Evolutionary conservation across 2,113 vertebrate genomes (phyloP).

Genomic region (Stomatorhinus ivindoensis): DNA sequence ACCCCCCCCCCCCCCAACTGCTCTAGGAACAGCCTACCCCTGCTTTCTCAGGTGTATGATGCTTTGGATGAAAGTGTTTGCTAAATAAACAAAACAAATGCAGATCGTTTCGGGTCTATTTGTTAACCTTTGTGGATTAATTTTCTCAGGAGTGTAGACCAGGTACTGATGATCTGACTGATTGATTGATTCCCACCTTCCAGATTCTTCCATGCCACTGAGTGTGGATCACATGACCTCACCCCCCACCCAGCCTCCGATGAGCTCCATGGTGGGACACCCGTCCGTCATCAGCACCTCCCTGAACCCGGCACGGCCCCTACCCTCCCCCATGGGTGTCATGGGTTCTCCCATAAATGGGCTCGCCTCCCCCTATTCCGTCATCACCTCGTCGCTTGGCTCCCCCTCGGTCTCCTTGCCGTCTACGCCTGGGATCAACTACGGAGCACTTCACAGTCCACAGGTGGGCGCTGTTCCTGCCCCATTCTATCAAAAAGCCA

Average conservation of each 20-base stretch:
- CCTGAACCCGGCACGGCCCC: constrained; percentile 15
- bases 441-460: constrained; percentile 19
- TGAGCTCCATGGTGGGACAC: constrained; percentile 28
- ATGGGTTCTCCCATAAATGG: constrained; percentile 27
- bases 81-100: not conserved
- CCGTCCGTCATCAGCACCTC: constrained; percentile 30
- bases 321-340: constrained; percentile 21
- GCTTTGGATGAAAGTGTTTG: not conserved
- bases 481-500: not conserved
- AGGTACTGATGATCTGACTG: not conserved
- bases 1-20: not conserved
- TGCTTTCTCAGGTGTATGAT: not conserved
- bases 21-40: not conserved
- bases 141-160: not conserved
- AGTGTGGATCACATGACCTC: constrained; percentile 29
- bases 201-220: constrained; percentile 41
- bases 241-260: constrained; percentile 18
- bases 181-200: constrained; percentile 6
- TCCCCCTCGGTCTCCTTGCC: constrained; percentile 27
- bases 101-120: not conserved
- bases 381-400: constrained; percentile 30
- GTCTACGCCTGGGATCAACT: constrained; percentile 28
- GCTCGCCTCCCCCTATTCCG: constrained; percentile 29
- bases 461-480: constrained; percentile 16
- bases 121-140: not conserved